These are phyloP conservation scores for Nylanderia fulva DNA, from an alignment of 1,140 invertebrate genomes.

Conservation along the genomic window DNA sequence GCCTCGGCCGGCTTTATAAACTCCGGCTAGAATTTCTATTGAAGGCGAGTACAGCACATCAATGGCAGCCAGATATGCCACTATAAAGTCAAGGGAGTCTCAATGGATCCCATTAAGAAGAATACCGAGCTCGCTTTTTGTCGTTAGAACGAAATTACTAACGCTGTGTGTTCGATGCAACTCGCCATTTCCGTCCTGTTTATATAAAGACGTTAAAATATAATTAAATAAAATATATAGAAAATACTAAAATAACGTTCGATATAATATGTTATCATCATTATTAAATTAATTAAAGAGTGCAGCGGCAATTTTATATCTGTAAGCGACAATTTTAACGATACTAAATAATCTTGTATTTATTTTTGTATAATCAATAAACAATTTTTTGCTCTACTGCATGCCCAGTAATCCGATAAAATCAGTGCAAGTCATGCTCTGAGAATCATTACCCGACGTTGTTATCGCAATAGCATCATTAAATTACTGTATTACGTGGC, in stretches of 20 bases:
- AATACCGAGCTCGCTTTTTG: constrained; percentile 22
- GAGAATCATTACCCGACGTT: constrained; percentile 3
- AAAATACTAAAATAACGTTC: too few species aligned
- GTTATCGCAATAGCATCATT: constrained; percentile 25
- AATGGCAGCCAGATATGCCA: constrained; percentile 31
- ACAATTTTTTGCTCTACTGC: background rate
- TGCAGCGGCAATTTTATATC: background rate
- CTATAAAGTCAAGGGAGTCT: constrained; percentile 55
- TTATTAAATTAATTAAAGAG: background rate
- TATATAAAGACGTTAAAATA: background rate
- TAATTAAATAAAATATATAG: background rate
- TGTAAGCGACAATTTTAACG: background rate
- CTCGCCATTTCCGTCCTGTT: background rate
- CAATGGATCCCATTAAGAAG: constrained; percentile 41
- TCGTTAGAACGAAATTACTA: constrained; percentile 20
- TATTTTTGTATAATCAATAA: background rate
- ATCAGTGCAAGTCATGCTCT: background rate
- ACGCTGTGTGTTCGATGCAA: constrained; percentile 5
- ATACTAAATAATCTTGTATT: background rate
- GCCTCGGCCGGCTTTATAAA: constrained; percentile 11
- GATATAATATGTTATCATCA: too few species aligned
- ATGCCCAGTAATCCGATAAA: background rate
- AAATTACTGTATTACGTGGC: constrained; percentile 24
- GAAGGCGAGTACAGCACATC: background rate
- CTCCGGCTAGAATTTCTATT: constrained; percentile 29